These are phyloP conservation scores for Parauchenoglanis ngamensis DNA, from an alignment of 2,797 vertebrate genomes.

Conservation along the genomic window DNA sequence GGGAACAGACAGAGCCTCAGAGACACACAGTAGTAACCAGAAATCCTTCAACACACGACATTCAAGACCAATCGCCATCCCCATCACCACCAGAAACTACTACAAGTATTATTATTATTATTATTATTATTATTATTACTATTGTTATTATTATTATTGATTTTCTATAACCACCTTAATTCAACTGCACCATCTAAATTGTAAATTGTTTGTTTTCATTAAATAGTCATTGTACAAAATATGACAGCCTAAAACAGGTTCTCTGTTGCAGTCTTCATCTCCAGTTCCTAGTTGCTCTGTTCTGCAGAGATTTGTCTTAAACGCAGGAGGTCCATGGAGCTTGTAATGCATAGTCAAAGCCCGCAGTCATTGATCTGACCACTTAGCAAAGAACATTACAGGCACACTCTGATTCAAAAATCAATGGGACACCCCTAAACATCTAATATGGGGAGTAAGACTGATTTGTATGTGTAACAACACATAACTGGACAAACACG, in stretches of 20 bases:
- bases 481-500: slow-evolving; percentile 62
- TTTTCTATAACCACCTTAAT: background rate
- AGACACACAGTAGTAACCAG: slow-evolving; percentile 15
- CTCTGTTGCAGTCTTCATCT: background rate
- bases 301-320: slow-evolving; percentile 25
- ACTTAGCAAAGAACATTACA: slow-evolving; percentile 77
- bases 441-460: slow-evolving; percentile 65
- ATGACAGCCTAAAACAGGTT: background rate
- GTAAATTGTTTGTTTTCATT: background rate
- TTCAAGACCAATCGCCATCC: background rate
- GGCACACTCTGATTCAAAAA: slow-evolving; percentile 73
- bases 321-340: slow-evolving; percentile 34
- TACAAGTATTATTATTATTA: background rate
- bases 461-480: slow-evolving; percentile 67
- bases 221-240: background rate
- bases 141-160: background rate
- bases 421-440: slow-evolving; percentile 77
- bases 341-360: slow-evolving; percentile 75
- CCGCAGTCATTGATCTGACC: slow-evolving; percentile 75
- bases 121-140: background rate
- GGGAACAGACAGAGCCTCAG: slow-evolving; percentile 20
- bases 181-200: background rate
- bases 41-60: background rate
- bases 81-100: background rate
- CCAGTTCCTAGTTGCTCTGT: background rate